Evolutionary conservation across 2,797 vertebrate genomes (phyloP).

Genomic region (Alfaro cultratus): DNA sequence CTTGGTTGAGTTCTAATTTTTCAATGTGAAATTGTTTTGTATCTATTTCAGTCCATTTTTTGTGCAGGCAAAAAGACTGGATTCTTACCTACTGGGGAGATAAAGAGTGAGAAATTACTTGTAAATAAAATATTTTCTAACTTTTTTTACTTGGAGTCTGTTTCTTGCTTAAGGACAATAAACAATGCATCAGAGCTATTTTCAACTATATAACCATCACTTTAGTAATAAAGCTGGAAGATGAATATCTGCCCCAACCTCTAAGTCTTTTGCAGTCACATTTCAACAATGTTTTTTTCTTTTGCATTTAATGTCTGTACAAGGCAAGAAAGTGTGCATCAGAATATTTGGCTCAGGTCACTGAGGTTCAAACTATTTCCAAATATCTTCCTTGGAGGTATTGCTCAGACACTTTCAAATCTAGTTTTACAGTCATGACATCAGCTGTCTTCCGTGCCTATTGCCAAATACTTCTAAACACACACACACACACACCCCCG

Average conservation of each 20-base stretch:
- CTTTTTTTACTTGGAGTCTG: constrained; percentile 56
- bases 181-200: constrained; percentile 18
- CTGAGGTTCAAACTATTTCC: constrained; percentile 23
- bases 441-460: constrained; percentile 67
- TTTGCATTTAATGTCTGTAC: background rate
- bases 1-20: constrained; percentile 47
- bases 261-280: background rate
- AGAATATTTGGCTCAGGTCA: background rate
- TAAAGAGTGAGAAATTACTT: constrained; percentile 47
- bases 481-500: constrained; percentile 64
- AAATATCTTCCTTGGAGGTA: constrained; percentile 28
- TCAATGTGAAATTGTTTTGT: constrained; percentile 54
- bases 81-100: constrained; percentile 24
- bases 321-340: background rate
- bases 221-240: background rate
- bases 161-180: constrained; percentile 16
- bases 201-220: constrained; percentile 13
- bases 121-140: constrained; percentile 85
- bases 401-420: constrained; percentile 52
- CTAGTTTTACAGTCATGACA: constrained; percentile 70
- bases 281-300: background rate
- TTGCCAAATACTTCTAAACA: constrained; percentile 53
- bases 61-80: constrained; percentile 28
- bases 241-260: background rate
- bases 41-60: constrained; percentile 9